Conservation (phyloP, 2,888 invertebrate genomes). For the Aplocera efformata region DNA sequence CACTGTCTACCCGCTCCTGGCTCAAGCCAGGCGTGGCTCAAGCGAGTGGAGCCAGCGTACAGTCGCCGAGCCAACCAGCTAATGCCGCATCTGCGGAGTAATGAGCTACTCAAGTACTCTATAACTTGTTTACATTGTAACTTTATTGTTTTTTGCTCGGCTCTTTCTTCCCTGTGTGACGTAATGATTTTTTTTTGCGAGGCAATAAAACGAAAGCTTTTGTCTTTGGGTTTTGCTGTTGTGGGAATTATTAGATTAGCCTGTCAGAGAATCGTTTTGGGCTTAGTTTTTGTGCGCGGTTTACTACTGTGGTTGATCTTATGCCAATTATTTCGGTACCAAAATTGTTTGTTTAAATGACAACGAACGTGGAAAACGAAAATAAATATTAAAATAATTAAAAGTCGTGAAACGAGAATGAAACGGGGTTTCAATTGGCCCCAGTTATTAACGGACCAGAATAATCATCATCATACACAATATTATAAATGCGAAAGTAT, state of each 20-base stretch:
- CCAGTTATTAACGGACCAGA: no score
- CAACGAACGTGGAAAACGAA: no score
- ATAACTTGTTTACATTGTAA: conserved; percentile 80
- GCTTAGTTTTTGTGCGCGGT: background rate
- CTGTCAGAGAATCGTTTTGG: conserved; percentile 14
- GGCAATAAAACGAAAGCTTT: conserved; percentile 68
- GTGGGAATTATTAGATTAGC: conserved; percentile 56
- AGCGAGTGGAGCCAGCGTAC: conserved; percentile 13
- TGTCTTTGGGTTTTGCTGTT: conserved; percentile 29
- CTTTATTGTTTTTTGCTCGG: conserved; percentile 78
- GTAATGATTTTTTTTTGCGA: conserved; percentile 59
- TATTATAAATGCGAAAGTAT: no score
- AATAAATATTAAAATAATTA: no score
- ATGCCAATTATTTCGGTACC: conserved; percentile 14
- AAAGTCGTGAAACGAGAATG: no score
- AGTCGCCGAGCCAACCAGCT: conserved; percentile 49
- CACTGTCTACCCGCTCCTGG: conserved; percentile 33
- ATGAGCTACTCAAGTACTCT: conserved; percentile 79
- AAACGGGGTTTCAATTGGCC: no score
- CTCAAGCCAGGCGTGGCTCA: conserved; percentile 31
- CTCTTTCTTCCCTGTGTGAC: conserved; percentile 70
- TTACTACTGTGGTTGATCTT: background rate
- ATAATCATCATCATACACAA: no score
- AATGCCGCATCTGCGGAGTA: conserved; percentile 73
- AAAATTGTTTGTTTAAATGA: no score